Conservation (phyloP, 2,797 vertebrate species). For the Amphiprion clarkii region DNA sequence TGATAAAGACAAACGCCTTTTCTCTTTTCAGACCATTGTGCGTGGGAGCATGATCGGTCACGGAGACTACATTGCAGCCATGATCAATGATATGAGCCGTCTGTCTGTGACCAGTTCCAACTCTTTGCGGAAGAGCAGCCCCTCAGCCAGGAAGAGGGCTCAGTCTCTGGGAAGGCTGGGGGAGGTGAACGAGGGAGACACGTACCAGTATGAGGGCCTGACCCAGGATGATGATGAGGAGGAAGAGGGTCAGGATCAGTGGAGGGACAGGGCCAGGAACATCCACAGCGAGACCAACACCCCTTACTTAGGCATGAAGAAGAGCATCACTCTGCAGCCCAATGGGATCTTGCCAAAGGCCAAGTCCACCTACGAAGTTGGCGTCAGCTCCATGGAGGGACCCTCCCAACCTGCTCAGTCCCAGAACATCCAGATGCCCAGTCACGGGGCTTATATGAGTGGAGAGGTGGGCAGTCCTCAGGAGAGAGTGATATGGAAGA, state of each 20-base stretch:
- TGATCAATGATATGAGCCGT: constrained; percentile 96
- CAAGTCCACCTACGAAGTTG: constrained; percentile 90
- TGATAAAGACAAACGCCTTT: constrained; percentile 61
- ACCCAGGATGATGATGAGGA: constrained; percentile 88
- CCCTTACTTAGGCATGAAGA: constrained; percentile 88
- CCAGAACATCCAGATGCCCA: constrained; percentile 76
- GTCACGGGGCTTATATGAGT: constrained; percentile 75
- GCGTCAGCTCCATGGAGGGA: constrained; percentile 80
- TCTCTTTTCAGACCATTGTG: constrained; percentile 91
- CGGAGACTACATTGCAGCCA: constrained; percentile 94
- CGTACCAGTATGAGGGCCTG: constrained; percentile 91
- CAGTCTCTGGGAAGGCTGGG: constrained; percentile 94
- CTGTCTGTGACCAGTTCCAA: constrained; percentile 98
- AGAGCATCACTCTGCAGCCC: constrained; percentile 86
- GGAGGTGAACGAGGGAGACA: constrained; percentile 90
- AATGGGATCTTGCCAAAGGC: constrained; percentile 92
- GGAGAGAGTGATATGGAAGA: constrained; percentile 82
- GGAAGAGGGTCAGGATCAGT: constrained; percentile 85
- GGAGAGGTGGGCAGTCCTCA: constrained; percentile 80
- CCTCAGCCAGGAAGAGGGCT: constrained; percentile 92
- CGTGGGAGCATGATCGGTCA: constrained; percentile 93
- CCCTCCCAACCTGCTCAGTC: constrained; percentile 57
- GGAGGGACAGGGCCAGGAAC: constrained; percentile 88
- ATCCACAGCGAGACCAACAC: constrained; percentile 90
- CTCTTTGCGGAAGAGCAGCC: constrained; percentile 94